Conservation (phyloP, 2,113 vertebrate species). For the Sphyrna mokarran region DNA sequence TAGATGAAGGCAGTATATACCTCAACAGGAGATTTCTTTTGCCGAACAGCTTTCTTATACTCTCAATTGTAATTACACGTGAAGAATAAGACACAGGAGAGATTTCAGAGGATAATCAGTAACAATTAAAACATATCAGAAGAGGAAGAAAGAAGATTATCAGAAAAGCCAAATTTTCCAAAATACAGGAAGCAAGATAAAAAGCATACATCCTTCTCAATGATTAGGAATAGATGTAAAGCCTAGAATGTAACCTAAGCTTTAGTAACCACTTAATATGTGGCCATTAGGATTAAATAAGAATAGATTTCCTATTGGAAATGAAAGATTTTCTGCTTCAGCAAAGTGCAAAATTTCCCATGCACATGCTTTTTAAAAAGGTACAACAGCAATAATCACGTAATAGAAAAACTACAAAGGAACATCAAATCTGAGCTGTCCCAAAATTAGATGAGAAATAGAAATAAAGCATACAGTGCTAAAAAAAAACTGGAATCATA, state of each 20-base stretch:
- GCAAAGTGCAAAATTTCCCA: neutral
- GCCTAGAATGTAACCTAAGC: neutral
- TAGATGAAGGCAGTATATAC: neutral
- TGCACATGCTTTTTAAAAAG: neutral
- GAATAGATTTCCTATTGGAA: neutral
- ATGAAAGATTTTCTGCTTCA: neutral
- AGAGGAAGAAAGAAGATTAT: neutral
- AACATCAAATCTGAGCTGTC: neutral
- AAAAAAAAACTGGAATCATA: neutral
- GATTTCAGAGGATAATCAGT: neutral
- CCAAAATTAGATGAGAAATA: slow-evolving; percentile 3
- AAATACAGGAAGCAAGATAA: neutral
- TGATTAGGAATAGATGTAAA: neutral
- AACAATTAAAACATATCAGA: neutral
- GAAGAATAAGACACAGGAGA: neutral
- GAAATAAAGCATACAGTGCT: neutral
- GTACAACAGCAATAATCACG: neutral
- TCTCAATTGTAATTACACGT: neutral
- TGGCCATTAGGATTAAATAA: neutral
- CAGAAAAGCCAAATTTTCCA: neutral
- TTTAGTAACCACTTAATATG: neutral
- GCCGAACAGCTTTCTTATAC: neutral
- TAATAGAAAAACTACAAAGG: neutral
- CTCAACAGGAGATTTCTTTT: neutral
- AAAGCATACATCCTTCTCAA: neutral